These are phyloP conservation scores for Drosophila ercepeae DNA, from an alignment of 1,140 invertebrate species.

Conservation along the genomic window DNA sequence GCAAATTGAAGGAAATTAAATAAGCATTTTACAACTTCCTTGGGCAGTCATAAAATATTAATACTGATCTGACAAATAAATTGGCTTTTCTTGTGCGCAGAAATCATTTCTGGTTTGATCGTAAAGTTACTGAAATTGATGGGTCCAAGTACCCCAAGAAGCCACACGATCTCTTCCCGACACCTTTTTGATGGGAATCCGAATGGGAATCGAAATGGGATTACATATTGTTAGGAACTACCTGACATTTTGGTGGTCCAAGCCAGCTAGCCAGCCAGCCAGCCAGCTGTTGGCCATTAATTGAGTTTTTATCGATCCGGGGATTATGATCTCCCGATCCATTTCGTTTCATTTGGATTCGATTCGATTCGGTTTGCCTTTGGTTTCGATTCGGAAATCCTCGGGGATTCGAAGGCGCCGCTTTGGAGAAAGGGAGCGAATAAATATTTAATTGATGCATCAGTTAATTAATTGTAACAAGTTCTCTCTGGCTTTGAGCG, in stretches of 20 bases:
- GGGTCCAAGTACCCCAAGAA: slow-evolving; percentile 2
- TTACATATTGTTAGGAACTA: not conserved
- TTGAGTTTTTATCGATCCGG: slow-evolving; percentile 72
- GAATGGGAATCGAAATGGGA: no score
- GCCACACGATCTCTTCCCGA: not conserved
- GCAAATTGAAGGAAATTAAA: not conserved
- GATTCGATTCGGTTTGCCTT: not conserved
- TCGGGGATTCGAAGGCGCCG: slow-evolving; percentile 45
- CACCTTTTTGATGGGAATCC: slow-evolving; percentile 1
- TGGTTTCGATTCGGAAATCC: slow-evolving; percentile 27
- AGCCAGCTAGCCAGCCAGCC: no score
- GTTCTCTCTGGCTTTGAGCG: no score
- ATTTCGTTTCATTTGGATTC: not conserved
- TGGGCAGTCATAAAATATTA: slow-evolving; percentile 6
- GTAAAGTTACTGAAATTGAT: slow-evolving; percentile 5
- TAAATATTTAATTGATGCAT: slow-evolving; percentile 74
- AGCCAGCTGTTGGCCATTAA: slow-evolving; percentile 52
- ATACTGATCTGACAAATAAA: slow-evolving; percentile 22
- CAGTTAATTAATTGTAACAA: slow-evolving; percentile 80
- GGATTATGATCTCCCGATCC: slow-evolving; percentile 48
- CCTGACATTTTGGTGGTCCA: slow-evolving; percentile 32
- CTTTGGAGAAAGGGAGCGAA: slow-evolving; percentile 19
- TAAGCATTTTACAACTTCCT: not conserved
- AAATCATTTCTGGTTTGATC: not conserved
- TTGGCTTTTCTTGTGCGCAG: slow-evolving; percentile 5